Evolutionary conservation across 2,113 vertebrate species (phyloP).

Genomic region (Trinectes maculatus): DNA sequence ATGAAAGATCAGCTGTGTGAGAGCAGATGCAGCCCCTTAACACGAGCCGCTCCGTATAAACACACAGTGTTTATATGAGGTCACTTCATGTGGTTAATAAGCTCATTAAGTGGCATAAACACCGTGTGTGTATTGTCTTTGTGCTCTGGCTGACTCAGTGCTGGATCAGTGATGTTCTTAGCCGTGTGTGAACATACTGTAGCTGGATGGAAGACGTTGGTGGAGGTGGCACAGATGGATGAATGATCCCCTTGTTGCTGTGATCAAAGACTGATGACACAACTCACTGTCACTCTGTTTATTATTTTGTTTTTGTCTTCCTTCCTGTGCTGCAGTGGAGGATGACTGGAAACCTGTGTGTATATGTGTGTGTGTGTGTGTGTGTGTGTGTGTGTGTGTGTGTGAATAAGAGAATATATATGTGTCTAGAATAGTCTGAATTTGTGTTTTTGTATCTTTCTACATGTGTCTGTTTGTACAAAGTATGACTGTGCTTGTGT

Average conservation of each 20-base stretch:
- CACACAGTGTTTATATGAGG: constrained; percentile 55
- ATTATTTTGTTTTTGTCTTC: constrained; percentile 52
- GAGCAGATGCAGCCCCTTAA: constrained; percentile 15
- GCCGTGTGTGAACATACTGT: constrained; percentile 1
- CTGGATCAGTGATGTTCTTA: neutral
- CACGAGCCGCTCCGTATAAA: constrained; percentile 33
- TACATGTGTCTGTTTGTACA: constrained; percentile 18
- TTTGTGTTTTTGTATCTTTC: constrained; percentile 4
- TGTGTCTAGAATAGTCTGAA: no score
- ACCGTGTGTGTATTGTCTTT: constrained; percentile 20
- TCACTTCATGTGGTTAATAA: constrained; percentile 44
- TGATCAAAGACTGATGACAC: constrained; percentile 60
- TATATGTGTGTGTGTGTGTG: neutral
- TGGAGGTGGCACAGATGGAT: constrained; percentile 22
- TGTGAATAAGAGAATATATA: constrained; percentile 3
- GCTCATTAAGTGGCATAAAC: constrained; percentile 49
- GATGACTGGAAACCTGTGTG: constrained; percentile 17
- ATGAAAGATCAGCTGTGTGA: neutral
- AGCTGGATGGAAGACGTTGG: constrained; percentile 27
- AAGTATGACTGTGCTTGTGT: constrained; percentile 1
- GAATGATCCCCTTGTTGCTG: constrained; percentile 46
- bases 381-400: neutral
- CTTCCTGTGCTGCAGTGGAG: constrained; percentile 43
- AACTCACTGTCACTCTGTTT: constrained; percentile 50
- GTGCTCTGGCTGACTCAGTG: constrained; percentile 32